These are phyloP conservation scores for Zoanthus sansibaricus DNA, from an alignment of 92 coral and sea anemone genomes.

Conservation along the genomic window DNA sequence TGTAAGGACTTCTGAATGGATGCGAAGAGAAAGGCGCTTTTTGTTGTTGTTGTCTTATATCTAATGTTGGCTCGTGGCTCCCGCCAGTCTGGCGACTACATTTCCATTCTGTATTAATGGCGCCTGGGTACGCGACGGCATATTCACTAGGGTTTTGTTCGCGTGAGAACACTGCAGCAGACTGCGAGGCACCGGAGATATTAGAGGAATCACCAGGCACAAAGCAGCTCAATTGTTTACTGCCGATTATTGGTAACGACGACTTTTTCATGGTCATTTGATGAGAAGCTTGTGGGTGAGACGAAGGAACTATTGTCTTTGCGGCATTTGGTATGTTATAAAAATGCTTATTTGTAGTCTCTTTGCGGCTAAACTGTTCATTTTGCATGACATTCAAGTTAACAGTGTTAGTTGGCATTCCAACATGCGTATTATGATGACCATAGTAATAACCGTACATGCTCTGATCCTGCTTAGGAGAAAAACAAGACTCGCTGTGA, in stretches of 20 bases:
- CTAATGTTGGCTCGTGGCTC: constrained; percentile 44
- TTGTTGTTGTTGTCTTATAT: constrained; percentile 47
- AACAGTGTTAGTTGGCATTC: constrained; percentile 72
- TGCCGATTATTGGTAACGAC: constrained; percentile 22
- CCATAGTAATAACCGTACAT: constrained; percentile 74
- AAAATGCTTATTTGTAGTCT: constrained; percentile 11
- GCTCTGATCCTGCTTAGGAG: constrained; percentile 39
- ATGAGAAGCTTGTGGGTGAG: constrained; percentile 8
- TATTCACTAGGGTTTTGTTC: constrained; percentile 50
- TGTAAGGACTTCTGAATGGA: constrained; percentile 46
- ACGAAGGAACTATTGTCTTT: constrained; percentile 19
- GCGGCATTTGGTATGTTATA: constrained; percentile 4
- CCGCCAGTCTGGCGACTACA: constrained; percentile 52
- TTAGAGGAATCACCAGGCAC: constrained; percentile 23
- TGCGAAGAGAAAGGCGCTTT: constrained; percentile 33
- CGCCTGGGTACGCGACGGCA: constrained; percentile 24
- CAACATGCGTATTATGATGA: constrained; percentile 69
- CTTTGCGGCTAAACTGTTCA: constrained; percentile 67
- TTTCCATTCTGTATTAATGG: constrained; percentile 35
- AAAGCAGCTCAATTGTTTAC: constrained; percentile 42
- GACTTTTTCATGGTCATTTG: constrained; percentile 22
- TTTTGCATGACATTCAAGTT: constrained; percentile 77
- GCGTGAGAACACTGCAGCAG: constrained; percentile 80
- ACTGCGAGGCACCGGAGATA: constrained; percentile 89
- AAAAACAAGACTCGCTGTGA: constrained; percentile 28